Evolutionary conservation across 2,888 invertebrate genomes (phyloP).

Genomic region (Meteorus colon): DNA sequence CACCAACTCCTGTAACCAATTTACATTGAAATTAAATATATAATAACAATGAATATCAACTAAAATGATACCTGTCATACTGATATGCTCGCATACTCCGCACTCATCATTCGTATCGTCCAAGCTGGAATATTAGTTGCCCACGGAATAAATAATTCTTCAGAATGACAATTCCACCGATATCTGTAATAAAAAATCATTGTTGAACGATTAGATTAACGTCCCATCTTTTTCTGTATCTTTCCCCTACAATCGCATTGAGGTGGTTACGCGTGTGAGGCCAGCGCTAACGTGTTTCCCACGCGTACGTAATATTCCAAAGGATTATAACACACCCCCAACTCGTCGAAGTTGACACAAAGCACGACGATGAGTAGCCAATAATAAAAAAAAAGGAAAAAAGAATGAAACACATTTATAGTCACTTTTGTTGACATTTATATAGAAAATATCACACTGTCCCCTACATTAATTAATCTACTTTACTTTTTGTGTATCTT

Average conservation of each 20-base stretch:
- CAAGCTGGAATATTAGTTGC: no score
- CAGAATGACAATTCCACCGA: no score
- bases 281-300: conserved; percentile 54
- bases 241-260: conserved; percentile 6
- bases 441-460: not conserved
- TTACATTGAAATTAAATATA: no score
- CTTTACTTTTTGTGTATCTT: not conserved
- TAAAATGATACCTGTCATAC: no score
- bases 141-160: no score
- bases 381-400: not conserved
- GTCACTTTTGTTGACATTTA: not conserved
- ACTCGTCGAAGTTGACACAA: not conserved
- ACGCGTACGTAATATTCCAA: conserved; percentile 57
- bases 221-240: not conserved
- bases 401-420: not conserved
- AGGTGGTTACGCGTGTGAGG: conserved; percentile 56
- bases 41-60: no score
- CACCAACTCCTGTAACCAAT: no score
- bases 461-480: not conserved
- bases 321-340: conserved; percentile 51
- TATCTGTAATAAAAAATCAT: not conserved
- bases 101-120: not conserved
- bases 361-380: not conserved
- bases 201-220: not conserved
- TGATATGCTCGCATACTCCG: no score